Evolutionary conservation across 64 coral and sea anemone species (phyloP), one percentile per base, ranked within the genome.

Genomic region (Astreopora myriophthalma): DNA sequence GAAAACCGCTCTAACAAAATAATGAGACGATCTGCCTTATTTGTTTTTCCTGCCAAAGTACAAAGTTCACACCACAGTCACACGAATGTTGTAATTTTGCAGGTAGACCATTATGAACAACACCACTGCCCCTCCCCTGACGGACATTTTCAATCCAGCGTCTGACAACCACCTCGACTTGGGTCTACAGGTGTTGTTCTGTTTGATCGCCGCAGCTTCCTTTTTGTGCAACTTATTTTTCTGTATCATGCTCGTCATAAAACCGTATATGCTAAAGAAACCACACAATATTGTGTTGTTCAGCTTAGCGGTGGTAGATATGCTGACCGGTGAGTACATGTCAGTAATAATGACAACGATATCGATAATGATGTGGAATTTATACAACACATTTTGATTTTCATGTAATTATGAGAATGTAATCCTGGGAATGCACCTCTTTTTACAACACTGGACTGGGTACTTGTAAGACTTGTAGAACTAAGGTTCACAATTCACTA

Each of bases 261-360:
- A 64, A 60, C 79, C 22, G 20, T 83, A 52, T 30, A 38, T 83
- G 79, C 30, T 83, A 9, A 83, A 58, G 22, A 83, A 64, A 64
- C 55, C 55, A 9, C 79, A 83, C n/a, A 83, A 83, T 64, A 83
- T 83, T 83, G 52, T 83, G 10, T 32, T 83, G 55, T 83, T 83
- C 10, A 83, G 79, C 34, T 64, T 83, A 26, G 79, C 79, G 3
- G 52, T 83, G 52, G 32, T 8, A 17, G 79, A 83, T 64, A 62
- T 83, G 79, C 32, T 83, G 8, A 83, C 57, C 10, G 79, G 79
- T 83, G 79, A 83, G 79, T 64, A 6, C 4, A 46, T 46, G 42
- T 6, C 11, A 11, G 11, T 46, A 11, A 46, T 46, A 11, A 46
- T 46, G 42, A 46, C 11, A 11, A 46, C 11, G 42, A 46, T 46